phyloP scores from a whole-genome alignment of 2,797 vertebrate species.

The Percopsis omiscomaycus region DNA sequence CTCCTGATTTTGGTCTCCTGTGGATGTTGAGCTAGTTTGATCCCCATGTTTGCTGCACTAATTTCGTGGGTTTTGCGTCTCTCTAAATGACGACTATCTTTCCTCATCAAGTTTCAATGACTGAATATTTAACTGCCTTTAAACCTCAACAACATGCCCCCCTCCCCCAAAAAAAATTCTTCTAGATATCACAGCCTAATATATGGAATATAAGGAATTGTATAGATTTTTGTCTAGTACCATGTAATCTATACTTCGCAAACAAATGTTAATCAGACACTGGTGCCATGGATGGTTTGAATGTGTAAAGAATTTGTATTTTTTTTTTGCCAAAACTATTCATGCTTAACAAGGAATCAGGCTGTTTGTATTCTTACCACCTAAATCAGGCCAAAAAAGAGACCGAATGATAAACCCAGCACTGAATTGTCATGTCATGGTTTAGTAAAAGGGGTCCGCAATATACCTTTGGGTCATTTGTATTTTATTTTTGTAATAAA shows the following conservation, averaged over 20 bases:
- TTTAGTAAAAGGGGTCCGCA: conserved; percentile 63
- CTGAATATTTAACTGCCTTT: conserved; percentile 62
- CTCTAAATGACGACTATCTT: conserved; percentile 15
- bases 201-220: too few species aligned
- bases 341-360: conserved; percentile 40
- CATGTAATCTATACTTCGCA: background rate
- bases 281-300: conserved; percentile 35
- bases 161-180: too few species aligned
- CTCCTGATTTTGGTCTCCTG: conserved; percentile 1
- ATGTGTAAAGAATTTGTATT: conserved; percentile 12
- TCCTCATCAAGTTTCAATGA: conserved; percentile 32
- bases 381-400: conserved; percentile 64
- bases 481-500: conserved; percentile 86
- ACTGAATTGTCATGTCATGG: conserved; percentile 59
- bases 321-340: conserved; percentile 39
- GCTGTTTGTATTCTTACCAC: conserved; percentile 43
- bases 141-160: conserved; percentile 35
- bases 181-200: too few species aligned
- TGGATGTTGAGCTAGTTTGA: conserved; percentile 16
- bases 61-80: conserved; percentile 18
- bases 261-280: conserved; percentile 25
- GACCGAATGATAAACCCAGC: conserved; percentile 39
- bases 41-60: conserved; percentile 32
- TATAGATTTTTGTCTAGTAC: too few species aligned
- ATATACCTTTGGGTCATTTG: conserved; percentile 79